phyloP scores from a whole-genome alignment of 23 tunicate species.

The Clavelina lepadiformis region DNA sequence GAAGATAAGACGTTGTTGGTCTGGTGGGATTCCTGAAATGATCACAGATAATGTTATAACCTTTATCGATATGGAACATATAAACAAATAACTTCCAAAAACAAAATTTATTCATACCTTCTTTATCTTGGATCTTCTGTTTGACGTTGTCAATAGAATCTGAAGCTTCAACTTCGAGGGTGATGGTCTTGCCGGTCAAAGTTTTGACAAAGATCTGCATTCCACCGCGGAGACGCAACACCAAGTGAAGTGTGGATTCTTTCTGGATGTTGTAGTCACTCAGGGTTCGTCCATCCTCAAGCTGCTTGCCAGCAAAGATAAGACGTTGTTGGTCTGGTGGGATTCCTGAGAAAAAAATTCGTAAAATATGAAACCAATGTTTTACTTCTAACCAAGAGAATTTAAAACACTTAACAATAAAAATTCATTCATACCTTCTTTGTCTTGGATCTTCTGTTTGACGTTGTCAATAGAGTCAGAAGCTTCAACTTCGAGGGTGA shows the following conservation, averaged over 20 bases:
- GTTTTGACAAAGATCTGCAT: constrained; percentile 87
- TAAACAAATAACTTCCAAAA: too few species aligned
- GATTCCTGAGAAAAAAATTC: constrained; percentile 16
- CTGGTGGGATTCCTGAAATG: constrained; percentile 62
- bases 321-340: constrained; percentile 90
- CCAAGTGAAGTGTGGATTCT: constrained; percentile 89
- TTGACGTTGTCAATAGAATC: constrained; percentile 85
- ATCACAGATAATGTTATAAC: too few species aligned
- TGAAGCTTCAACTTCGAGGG: constrained; percentile 77
- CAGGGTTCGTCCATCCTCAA: constrained; percentile 87
- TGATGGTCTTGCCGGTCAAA: constrained; percentile 69
- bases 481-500: constrained; percentile 81
- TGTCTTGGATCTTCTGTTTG: constrained; percentile 78
- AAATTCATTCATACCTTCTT: constrained; percentile 43
- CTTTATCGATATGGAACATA: too few species aligned
- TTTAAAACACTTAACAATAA: background rate
- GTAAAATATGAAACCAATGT: background rate
- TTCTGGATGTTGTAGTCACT: constrained; percentile 94
- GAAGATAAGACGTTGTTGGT: constrained; percentile 74
- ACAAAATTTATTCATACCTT: constrained; percentile 37
- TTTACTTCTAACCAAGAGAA: background rate
- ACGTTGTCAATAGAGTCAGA: constrained; percentile 85
- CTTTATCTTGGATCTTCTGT: constrained; percentile 79
- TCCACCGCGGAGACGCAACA: constrained; percentile 87
- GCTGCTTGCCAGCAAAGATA: constrained; percentile 90